Conservation (phyloP, 2,113 vertebrate genomes). For the Gallinago undulata region DNA sequence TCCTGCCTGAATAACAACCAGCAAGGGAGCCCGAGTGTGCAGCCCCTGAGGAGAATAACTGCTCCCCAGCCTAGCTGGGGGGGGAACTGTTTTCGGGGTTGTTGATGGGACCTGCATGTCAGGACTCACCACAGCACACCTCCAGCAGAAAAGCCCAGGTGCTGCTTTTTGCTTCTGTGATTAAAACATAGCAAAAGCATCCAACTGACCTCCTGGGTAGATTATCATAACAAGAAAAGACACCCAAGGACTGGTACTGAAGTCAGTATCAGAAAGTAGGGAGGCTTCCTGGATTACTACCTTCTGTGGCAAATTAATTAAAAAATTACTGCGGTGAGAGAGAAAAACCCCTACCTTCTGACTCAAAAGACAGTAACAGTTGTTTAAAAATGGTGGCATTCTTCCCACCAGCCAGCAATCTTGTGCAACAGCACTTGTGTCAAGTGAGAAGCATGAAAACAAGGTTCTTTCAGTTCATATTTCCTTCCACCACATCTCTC, state of each 20-base stretch:
- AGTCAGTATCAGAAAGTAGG: neutral
- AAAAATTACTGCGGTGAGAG: neutral
- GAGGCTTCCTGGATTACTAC: neutral
- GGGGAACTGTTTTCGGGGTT: accelerated
- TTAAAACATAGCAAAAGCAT: neutral
- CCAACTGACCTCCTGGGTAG: neutral
- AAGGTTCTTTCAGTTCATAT: neutral
- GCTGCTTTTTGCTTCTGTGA: neutral
- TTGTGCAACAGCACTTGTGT: neutral
- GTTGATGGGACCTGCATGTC: neutral
- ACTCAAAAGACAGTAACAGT: neutral
- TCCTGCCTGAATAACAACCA: neutral
- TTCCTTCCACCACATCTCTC: neutral
- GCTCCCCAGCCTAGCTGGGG: neutral
- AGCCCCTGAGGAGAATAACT: neutral
- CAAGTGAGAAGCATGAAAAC: neutral
- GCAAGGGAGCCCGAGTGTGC: neutral
- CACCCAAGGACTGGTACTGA: neutral
- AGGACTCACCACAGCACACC: neutral
- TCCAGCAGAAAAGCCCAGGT: neutral
- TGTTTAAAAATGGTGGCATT: neutral
- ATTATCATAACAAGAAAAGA: neutral
- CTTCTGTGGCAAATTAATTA: neutral
- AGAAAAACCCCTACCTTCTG: neutral
- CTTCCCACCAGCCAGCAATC: neutral